These are phyloP conservation scores for Vulpes ferrilata DNA, from an alignment of 2,113 vertebrate species.

Conservation along the genomic window DNA sequence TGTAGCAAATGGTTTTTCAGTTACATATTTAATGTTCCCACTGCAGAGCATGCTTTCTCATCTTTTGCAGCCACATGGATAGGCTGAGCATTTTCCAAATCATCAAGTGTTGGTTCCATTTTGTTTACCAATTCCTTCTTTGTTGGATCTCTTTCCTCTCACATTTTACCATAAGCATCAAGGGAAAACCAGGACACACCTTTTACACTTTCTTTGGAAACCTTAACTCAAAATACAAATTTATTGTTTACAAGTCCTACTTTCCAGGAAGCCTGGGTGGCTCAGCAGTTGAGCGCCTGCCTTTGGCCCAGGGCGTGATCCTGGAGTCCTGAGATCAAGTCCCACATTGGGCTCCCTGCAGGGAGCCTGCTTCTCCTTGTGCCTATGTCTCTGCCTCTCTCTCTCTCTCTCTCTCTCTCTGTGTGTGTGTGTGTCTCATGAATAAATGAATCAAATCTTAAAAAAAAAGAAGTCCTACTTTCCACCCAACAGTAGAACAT, in stretches of 20 bases:
- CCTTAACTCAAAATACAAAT: background rate
- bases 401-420: no score
- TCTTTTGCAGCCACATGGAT: background rate
- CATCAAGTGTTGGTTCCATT: background rate
- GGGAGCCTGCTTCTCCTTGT: no score
- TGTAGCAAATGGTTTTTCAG: background rate
- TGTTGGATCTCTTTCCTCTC: background rate
- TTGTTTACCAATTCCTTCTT: background rate
- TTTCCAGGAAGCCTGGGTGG: background rate
- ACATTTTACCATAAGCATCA: background rate
- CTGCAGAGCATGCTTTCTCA: background rate
- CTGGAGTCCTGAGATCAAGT: no score
- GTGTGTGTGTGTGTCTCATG: no score
- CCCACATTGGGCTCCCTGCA: no score
- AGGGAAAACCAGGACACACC: background rate
- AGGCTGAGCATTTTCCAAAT: background rate
- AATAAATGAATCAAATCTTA: no score
- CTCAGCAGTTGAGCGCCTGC: no score
- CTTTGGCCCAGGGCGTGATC: no score
- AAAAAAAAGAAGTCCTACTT: background rate
- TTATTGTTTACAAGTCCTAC: background rate
- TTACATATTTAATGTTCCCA: background rate
- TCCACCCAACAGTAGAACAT: background rate
- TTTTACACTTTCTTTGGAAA: background rate
- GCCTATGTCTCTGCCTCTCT: no score